These are phyloP conservation scores for Nemotelus nigrinus DNA, from an alignment of 2,888 invertebrate genomes.

Conservation along the genomic window DNA sequence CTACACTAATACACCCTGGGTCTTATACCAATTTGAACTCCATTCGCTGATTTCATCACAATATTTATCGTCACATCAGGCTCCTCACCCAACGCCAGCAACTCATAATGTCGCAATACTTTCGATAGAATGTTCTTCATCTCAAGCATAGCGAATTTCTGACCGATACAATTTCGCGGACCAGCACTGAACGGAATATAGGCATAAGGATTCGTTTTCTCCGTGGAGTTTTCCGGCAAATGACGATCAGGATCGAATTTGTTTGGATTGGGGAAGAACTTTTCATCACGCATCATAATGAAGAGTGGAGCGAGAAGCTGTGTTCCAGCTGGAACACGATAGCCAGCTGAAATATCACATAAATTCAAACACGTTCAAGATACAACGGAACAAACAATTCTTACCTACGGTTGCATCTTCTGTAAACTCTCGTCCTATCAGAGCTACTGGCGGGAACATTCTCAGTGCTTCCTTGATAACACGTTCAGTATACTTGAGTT, in stretches of 20 bases:
- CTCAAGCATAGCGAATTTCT: conserved; percentile 60
- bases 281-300: conserved; percentile 58
- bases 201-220: conserved; percentile 53
- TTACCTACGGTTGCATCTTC: conserved; percentile 68
- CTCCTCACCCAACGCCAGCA: conserved; percentile 58
- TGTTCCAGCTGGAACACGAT: conserved; percentile 57
- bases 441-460: conserved; percentile 73
- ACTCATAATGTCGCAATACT: conserved; percentile 57
- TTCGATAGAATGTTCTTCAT: conserved; percentile 59
- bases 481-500: conserved; percentile 67
- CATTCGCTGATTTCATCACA: conserved; percentile 58
- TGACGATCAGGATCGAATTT: conserved; percentile 60
- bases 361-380: neutral
- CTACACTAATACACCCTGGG: conserved; percentile 4
- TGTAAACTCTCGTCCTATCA: conserved; percentile 68
- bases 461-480: conserved; percentile 75
- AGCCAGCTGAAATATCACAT: conserved; percentile 53
- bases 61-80: conserved; percentile 56
- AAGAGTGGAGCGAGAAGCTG: conserved; percentile 59
- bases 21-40: conserved; percentile 57
- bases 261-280: conserved; percentile 57
- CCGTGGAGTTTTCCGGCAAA: conserved; percentile 63
- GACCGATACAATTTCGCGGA: conserved; percentile 67
- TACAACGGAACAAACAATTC: neutral
- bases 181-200: conserved; percentile 63